Percentiles rank a stretch among this genome's conserved stretches.
phyloP scores from a whole-genome alignment of 2,888 invertebrate genomes.

The Agrenia bidenticulata region DNA sequence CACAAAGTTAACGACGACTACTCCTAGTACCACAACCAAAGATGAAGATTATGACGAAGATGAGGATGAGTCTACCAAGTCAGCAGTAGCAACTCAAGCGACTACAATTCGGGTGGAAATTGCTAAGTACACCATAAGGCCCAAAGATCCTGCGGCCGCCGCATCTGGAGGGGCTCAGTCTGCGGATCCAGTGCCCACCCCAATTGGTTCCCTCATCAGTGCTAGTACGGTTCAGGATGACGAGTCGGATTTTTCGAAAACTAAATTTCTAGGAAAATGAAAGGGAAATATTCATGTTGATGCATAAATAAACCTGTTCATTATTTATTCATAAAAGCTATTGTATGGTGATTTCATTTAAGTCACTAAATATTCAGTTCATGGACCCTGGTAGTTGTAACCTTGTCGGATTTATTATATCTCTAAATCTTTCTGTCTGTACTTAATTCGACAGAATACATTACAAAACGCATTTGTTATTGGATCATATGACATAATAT shows the following conservation, averaged over 20 bases:
- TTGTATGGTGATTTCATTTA: no score
- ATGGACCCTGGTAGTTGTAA: no score
- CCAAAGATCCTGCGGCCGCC: neutral
- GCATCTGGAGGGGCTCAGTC: neutral
- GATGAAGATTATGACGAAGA: conserved; percentile 34
- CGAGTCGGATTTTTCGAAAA: neutral
- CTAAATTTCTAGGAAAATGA: no score
- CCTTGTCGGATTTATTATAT: no score
- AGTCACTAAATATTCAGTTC: no score
- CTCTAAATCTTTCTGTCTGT: no score
- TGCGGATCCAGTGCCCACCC: conserved; percentile 11
- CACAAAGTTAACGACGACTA: conserved; percentile 25
- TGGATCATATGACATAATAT: no score
- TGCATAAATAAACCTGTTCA: no score
- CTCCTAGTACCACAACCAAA: conserved; percentile 13
- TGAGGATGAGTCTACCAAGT: conserved; percentile 27
- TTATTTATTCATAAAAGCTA: no score
- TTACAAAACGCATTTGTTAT: no score
- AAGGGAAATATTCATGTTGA: no score
- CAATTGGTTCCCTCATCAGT: neutral
- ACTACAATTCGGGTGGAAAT: neutral
- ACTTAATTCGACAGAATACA: no score
- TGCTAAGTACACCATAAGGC: neutral
- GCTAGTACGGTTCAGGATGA: conserved; percentile 1
- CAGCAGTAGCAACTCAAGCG: conserved; percentile 7